phyloP scores from a whole-genome alignment of 2,797 vertebrate genomes.

The Lagodon rhomboides region DNA sequence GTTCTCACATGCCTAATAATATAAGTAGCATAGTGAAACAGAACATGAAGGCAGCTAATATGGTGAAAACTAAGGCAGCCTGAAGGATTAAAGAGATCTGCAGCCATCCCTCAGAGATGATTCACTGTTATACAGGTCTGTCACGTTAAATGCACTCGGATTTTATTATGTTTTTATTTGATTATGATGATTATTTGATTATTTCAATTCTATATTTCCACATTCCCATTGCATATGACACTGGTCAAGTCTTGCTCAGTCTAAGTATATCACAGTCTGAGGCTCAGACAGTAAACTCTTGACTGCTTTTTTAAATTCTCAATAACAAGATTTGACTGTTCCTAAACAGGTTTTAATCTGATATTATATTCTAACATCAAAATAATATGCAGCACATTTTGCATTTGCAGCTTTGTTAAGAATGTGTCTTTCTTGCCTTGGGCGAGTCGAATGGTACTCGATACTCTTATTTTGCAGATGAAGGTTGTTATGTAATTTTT shows the following conservation, averaged over 20 bases:
- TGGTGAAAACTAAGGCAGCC: neutral
- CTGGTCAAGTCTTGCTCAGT: neutral
- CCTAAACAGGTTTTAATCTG: neutral
- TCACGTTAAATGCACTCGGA: neutral
- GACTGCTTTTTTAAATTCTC: neutral
- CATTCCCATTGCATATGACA: neutral
- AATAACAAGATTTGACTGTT: neutral
- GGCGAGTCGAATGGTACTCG: neutral
- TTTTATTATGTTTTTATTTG: too few species aligned
- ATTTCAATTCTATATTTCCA: neutral
- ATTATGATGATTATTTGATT: too few species aligned
- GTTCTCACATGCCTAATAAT: neutral
- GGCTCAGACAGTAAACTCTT: neutral
- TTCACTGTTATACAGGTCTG: neutral
- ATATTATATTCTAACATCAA: neutral
- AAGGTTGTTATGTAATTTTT: conserved; percentile 40
- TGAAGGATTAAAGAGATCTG: neutral
- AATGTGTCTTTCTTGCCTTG: neutral
- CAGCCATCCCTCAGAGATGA: neutral
- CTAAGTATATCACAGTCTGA: neutral
- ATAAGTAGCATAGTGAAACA: neutral
- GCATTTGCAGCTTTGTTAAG: neutral
- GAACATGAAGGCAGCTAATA: neutral
- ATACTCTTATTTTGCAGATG: conserved; percentile 21
- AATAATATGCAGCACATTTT: neutral